A percentile compares a stretch with the other conserved stretches of the same genome.
phyloP scores from a whole-genome alignment of 2,113 vertebrate species.

The Macroglossus sobrinus region DNA sequence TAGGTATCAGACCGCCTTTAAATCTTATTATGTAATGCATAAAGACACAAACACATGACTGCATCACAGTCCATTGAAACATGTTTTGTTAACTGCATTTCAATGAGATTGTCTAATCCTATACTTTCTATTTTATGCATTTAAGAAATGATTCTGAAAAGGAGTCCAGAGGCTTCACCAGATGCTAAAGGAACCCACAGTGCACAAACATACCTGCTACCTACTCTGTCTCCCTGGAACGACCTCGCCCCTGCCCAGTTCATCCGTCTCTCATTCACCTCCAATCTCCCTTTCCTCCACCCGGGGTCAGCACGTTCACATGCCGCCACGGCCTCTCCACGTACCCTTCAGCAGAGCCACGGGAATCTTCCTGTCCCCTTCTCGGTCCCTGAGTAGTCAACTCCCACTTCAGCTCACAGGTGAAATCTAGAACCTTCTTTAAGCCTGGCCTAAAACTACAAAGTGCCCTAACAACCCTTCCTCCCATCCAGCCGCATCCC shows the following conservation, averaged over 20 bases:
- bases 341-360: background rate
- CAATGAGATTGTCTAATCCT: background rate
- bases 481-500: background rate
- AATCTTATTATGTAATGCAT: background rate
- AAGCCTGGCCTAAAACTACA: background rate
- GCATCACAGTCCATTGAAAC: background rate
- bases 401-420: background rate
- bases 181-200: background rate
- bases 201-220: background rate
- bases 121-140: background rate
- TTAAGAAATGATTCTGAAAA: background rate
- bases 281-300: background rate
- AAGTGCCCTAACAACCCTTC: background rate
- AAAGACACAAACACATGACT: background rate
- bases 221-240: background rate
- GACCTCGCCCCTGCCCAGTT: background rate
- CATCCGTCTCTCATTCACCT: background rate
- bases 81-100: background rate
- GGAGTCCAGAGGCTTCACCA: background rate
- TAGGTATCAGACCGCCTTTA: background rate
- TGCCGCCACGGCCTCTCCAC: background rate
- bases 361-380: background rate
- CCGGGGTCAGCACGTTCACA: background rate
- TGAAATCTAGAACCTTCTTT: slow-evolving; percentile 8
- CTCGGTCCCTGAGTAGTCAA: background rate